Percentiles rank a stretch among this genome's conserved stretches.
These are phyloP conservation scores for Lateolabrax maculatus DNA, from an alignment of 2,797 vertebrate species.

Conservation along the genomic window DNA sequence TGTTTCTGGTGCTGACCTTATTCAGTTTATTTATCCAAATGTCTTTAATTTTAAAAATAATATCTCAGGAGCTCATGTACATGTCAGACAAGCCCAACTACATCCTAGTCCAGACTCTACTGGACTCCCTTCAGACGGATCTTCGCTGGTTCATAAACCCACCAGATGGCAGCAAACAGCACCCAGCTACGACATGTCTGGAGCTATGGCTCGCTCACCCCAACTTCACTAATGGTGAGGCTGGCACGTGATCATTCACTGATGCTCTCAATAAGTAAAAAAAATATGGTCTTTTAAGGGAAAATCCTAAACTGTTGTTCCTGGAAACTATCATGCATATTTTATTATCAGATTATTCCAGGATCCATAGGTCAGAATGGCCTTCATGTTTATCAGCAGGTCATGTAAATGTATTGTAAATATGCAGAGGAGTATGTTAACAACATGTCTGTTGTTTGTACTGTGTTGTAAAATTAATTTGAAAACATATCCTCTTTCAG, in stretches of 20 bases:
- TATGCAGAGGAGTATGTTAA: neutral
- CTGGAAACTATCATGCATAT: neutral
- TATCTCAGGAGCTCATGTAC: constrained; percentile 70
- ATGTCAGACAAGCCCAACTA: constrained; percentile 79
- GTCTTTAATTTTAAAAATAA: neutral
- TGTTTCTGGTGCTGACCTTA: neutral
- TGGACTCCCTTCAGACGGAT: constrained; percentile 83
- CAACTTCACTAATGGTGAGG: constrained; percentile 82
- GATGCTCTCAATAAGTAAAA: neutral
- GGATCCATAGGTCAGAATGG: neutral
- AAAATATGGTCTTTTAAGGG: too few species aligned
- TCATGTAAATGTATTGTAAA: neutral
- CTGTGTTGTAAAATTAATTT: neutral
- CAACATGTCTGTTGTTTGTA: neutral
- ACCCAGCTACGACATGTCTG: constrained; percentile 87
- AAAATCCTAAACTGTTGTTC: neutral
- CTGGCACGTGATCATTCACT: neutral
- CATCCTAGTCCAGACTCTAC: constrained; percentile 72
- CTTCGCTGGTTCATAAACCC: constrained; percentile 82
- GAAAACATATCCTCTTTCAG: constrained; percentile 66
- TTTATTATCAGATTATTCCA: neutral
- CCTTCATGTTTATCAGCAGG: neutral
- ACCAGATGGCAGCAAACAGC: constrained; percentile 86
- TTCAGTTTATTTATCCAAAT: too few species aligned
- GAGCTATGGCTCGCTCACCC: constrained; percentile 87